Conservation (phyloP, 2,113 vertebrate species). For the Nyctibius bracteatus region DNA sequence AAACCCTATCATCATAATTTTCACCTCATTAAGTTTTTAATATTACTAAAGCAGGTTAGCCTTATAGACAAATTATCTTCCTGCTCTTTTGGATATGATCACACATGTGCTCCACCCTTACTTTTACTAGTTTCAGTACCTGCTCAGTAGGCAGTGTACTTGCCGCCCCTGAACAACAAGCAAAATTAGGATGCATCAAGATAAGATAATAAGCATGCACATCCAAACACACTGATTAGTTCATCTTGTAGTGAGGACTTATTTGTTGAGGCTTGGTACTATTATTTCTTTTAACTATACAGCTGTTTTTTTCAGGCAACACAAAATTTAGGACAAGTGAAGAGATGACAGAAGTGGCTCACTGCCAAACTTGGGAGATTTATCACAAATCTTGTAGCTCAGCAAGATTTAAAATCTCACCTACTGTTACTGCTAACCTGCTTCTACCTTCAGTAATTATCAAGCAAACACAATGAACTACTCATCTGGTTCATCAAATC, state of each 20-base stretch:
- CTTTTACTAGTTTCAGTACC: conserved; percentile 26
- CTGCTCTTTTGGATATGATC: neutral
- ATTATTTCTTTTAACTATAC: neutral
- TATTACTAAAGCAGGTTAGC: neutral
- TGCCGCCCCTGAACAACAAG: neutral
- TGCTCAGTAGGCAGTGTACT: neutral
- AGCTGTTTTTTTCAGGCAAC: neutral
- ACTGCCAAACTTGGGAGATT: neutral
- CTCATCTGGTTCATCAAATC: neutral
- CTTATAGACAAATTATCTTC: neutral
- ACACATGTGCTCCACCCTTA: neutral
- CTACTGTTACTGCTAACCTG: neutral
- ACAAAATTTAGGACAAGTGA: neutral
- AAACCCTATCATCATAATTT: neutral
- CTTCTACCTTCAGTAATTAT: neutral
- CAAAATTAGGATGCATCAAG: neutral
- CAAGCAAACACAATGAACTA: neutral
- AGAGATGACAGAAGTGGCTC: neutral
- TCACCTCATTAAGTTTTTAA: neutral
- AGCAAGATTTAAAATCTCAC: neutral
- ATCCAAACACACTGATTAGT: neutral
- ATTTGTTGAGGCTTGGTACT: neutral
- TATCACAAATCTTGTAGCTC: neutral
- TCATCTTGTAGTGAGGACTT: neutral
- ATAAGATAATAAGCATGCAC: neutral